Base-by-base conservation (phyloP, 2,113 vertebrate species). In the Penelope pileata region DNA sequence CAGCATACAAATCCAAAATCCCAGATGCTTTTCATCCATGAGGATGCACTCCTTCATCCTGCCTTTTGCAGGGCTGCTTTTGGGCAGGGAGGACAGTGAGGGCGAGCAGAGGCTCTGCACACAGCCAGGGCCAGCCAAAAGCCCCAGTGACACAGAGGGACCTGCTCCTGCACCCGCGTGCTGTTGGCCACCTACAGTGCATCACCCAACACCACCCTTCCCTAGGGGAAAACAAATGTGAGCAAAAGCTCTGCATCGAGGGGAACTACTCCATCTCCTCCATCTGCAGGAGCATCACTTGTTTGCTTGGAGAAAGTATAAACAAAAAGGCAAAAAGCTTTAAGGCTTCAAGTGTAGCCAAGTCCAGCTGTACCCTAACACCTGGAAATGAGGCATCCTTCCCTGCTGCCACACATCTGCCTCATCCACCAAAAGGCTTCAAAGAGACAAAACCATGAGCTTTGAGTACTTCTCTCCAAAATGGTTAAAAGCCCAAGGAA, bases 131-230 rank as follows among this genome's bases (percentile, higher is more conserved):
- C 73, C 26, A 82, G 19, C 6, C 7, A 3, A 8, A 79, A 56
- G 17, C 17, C 48, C 34, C 5, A 24, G 22, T 11, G 38, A 75
- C 36, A 34, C 0, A 2, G 59, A 38, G 59, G 26, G 36, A 38
- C 16, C 7, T 27, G 50, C 50, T 51, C 27, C 50, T 27, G 50
- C 50, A 51, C 50, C 36, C 24, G 17, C 5, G 6, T 12, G 38
- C 47, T 50, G n/a, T 13, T 2, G 1, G 53, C 19, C 40, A 56
- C 40, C 27, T 16, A 2, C 2, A 2, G 14, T 2, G 0, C 8
- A 56, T 79, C 58, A 43, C 12, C 58, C n/a, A 48, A 42, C 3
- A 21, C 34, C 59, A 36, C 47, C 7, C 1, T 66, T 5, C 13
- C 36, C 54, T 1, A 3, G n/a, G 56, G 4, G 11, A 11, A 7